These are phyloP conservation scores for Spilogale gracilis DNA, from an alignment of 2,113 vertebrate species.

Conservation along the genomic window DNA sequence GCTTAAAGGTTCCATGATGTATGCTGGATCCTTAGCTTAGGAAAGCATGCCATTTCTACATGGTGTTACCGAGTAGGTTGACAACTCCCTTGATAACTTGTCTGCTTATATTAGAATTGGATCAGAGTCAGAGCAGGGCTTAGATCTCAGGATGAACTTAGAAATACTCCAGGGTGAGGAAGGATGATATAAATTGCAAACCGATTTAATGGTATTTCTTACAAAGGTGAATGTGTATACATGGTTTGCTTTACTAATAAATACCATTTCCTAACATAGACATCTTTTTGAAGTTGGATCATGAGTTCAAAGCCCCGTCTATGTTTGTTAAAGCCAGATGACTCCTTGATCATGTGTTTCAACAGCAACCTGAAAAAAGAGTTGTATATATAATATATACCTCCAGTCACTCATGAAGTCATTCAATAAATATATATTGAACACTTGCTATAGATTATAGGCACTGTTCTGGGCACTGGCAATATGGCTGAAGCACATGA, in stretches of 20 bases:
- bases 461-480: background rate
- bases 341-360: background rate
- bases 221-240: background rate
- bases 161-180: background rate
- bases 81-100: background rate
- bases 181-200: background rate
- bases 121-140: background rate
- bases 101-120: background rate
- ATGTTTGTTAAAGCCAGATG: background rate
- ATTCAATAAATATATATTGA: background rate
- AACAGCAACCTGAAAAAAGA: background rate
- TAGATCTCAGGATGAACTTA: background rate
- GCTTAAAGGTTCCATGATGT: background rate
- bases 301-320: background rate
- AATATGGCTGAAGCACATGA: background rate
- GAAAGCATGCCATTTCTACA: background rate
- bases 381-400: background rate
- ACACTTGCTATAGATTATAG: background rate
- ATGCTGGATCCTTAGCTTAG: background rate
- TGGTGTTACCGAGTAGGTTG: background rate
- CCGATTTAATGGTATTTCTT: background rate
- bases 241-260: constrained; percentile 19
- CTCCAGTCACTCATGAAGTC: background rate
- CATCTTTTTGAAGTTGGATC: background rate
- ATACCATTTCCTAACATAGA: background rate